Percentiles rank a stretch among this genome's conserved stretches.
Evolutionary conservation across 2,797 vertebrate genomes (phyloP).

Genomic region (Tokudaia tokunoshimensis): DNA sequence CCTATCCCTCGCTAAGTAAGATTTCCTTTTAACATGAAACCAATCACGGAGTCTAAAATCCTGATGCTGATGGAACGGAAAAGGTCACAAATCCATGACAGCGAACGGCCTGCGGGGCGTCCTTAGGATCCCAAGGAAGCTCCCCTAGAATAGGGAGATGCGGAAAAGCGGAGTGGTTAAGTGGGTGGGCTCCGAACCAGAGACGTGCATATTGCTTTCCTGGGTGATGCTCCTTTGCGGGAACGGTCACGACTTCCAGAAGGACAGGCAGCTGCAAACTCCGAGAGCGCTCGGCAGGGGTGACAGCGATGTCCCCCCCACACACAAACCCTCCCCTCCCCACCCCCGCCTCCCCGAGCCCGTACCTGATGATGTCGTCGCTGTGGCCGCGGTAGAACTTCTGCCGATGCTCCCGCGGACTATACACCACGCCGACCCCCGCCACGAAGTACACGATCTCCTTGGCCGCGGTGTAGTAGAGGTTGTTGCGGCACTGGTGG

Average conservation of each 20-base stretch:
- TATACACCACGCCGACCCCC: slow-evolving; percentile 98
- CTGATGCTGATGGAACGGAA: neutral
- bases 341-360: neutral
- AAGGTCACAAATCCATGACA: neutral
- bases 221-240: neutral
- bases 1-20: neutral
- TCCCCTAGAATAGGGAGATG: fast-evolving
- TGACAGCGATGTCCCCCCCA: neutral
- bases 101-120: neutral
- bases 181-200: neutral
- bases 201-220: neutral
- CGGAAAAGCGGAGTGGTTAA: neutral
- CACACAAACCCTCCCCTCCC: neutral
- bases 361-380: slow-evolving; percentile 99
- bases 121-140: neutral
- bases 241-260: neutral
- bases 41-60: neutral
- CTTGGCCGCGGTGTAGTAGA: slow-evolving; percentile 99
- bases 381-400: slow-evolving; percentile 99
- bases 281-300: neutral
- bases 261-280: neutral
- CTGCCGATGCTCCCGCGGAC: slow-evolving; percentile 98
- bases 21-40: neutral
- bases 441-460: slow-evolving; percentile 99
- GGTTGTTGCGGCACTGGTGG: slow-evolving; percentile 99